Percentiles rank a stretch among this genome's conserved stretches.
These are phyloP conservation scores for Trichogramma pretiosum DNA, from an alignment of 1,140 invertebrate species.

Conservation along the genomic window DNA sequence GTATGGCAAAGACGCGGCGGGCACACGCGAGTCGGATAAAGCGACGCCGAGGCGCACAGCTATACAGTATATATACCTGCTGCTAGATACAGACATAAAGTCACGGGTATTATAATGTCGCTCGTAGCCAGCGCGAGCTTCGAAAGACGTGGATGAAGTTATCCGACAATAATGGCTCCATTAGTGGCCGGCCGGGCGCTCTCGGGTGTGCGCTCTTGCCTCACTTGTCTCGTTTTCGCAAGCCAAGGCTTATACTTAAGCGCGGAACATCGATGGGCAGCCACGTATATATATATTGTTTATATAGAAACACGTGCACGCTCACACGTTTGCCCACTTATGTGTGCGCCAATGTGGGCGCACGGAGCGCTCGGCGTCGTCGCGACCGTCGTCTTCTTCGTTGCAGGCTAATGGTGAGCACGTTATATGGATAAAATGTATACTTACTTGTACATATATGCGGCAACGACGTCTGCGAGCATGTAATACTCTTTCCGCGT, in stretches of 20 bases:
- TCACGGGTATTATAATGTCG: no score
- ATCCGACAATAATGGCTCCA: slow-evolving; percentile 48
- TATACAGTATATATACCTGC: no score
- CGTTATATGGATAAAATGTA: slow-evolving; percentile 48
- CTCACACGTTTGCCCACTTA: slow-evolving; percentile 49
- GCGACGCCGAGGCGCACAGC: no score
- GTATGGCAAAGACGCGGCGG: no score
- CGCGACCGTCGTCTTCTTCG: slow-evolving; percentile 33
- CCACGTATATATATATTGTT: no score
- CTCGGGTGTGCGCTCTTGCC: slow-evolving; percentile 25
- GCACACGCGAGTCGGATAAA: no score
- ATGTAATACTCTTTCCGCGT: no score
- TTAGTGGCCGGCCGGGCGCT: slow-evolving; percentile 33
- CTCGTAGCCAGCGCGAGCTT: no score
- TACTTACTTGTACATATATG: slow-evolving; percentile 34
- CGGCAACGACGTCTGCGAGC: no score
- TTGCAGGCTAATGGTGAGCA: slow-evolving; percentile 46
- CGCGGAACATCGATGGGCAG: no score
- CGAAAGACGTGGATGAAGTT: slow-evolving; percentile 48
- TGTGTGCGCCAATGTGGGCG: slow-evolving; percentile 37
- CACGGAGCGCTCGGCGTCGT: slow-evolving; percentile 23
- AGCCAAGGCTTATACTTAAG: slow-evolving; percentile 41
- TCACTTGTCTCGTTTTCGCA: slow-evolving; percentile 26
- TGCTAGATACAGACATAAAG: no score
- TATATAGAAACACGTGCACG: no score